phyloP scores from a whole-genome alignment of 2,888 invertebrate genomes.

The Syrista parreyssii region DNA sequence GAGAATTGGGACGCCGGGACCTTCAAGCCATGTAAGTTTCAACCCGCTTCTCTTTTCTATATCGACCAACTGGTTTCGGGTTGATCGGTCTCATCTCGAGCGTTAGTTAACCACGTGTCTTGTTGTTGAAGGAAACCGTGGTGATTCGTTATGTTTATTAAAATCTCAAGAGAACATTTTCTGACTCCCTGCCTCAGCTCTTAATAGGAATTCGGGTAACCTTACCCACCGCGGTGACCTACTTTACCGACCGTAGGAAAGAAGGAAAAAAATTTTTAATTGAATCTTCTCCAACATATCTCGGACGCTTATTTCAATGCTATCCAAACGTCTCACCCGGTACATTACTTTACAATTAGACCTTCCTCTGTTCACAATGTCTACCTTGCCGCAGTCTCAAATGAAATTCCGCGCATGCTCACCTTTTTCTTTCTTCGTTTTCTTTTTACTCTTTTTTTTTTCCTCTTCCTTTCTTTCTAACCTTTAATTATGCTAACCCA shows the following conservation, averaged over 20 bases:
- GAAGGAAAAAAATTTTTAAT: neutral
- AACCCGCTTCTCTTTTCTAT: neutral
- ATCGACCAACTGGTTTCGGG: neutral
- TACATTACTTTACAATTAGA: neutral
- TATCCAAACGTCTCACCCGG: neutral
- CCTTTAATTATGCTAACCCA: slow-evolving; percentile 30
- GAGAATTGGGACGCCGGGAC: slow-evolving; percentile 57
- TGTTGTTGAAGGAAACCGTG: neutral
- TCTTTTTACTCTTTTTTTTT: too few species aligned
- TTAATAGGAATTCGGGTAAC: neutral
- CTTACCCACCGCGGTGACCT: neutral
- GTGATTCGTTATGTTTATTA: neutral
- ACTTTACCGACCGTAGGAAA: neutral
- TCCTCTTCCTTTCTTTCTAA: neutral
- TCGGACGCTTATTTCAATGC: neutral
- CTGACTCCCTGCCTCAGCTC: neutral
- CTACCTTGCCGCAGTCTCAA: neutral
- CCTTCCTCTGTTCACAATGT: neutral
- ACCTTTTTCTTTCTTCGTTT: too few species aligned
- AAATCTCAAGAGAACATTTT: neutral
- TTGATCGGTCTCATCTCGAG: neutral
- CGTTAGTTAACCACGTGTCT: neutral
- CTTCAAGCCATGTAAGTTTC: slow-evolving; percentile 57
- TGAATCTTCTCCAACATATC: neutral
- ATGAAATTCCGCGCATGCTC: neutral